Evolutionary conservation across 2,113 vertebrate genomes (phyloP).

Genomic region (Coreoperca whiteheadi): DNA sequence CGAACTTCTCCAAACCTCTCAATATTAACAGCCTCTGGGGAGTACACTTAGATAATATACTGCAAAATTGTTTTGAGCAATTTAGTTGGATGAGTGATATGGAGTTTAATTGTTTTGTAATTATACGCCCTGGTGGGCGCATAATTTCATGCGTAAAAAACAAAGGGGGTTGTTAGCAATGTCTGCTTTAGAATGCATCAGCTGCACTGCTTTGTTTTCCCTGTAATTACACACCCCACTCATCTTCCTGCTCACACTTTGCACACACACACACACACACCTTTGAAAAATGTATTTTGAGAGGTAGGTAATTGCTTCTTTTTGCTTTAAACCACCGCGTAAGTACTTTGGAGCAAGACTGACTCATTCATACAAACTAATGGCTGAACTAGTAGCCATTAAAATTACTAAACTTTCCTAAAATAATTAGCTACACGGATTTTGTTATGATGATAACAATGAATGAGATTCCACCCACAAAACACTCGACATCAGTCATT

Average conservation of each 20-base stretch:
- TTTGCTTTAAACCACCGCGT: conserved; percentile 31
- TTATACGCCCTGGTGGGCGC: conserved; percentile 51
- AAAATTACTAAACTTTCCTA: not conserved
- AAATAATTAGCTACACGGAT: not conserved
- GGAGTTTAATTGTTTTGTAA: conserved; percentile 75
- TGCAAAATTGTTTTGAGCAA: conserved; percentile 39
- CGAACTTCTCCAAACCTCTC: conserved; percentile 21
- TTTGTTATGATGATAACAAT: not conserved
- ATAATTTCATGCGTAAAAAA: conserved; percentile 63
- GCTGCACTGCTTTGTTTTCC: conserved; percentile 60
- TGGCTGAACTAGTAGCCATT: not conserved
- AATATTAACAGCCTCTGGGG: not conserved
- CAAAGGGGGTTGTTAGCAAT: conserved; percentile 60
- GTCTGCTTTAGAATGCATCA: conserved; percentile 59
- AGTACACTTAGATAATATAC: conserved; percentile 32
- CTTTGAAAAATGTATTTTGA: conserved; percentile 36
- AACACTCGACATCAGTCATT: not conserved
- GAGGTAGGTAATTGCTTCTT: conserved; percentile 49
- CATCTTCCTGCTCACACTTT: conserved; percentile 33
- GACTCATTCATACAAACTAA: conserved; percentile 1
- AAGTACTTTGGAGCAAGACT: conserved; percentile 26
- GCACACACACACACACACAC: conserved; percentile 56
- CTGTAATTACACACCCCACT: conserved; percentile 67
- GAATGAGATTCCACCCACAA: not conserved
- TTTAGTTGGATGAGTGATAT: conserved; percentile 57